Evolutionary conservation across 1,140 invertebrate genomes (phyloP), one percentile per base, ranked within the genome.

Genomic region (Aphelenchoides avenae): DNA sequence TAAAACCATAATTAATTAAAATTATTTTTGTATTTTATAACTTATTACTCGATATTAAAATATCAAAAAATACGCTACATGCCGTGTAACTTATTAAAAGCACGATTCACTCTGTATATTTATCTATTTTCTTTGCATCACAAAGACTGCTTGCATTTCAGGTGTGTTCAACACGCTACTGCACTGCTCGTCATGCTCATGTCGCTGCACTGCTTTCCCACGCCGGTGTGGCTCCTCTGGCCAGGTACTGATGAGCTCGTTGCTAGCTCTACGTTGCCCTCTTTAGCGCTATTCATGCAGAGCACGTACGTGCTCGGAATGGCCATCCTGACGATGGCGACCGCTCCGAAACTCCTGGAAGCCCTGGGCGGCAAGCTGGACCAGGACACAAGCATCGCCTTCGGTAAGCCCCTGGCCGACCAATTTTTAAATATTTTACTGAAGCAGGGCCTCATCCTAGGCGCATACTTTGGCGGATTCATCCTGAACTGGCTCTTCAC

Each of bases 301-400:
- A 73, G 69, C 41, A 69, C 71, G 2, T 73, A 73, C 42, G 62
- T 69, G 3, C 57, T 71, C 4, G 70, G 69, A n/a, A 52, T 71
- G 49, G 59, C 61, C n/a, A 69, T 73, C 31, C 47, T 73, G 6
- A 67, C 70, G 9, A 73, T 75, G 68, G 70, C 70, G 1, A 75
- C 61, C 39, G 58, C 65, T 34, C 70, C 70, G 1, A 73, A 73
- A 43, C 44, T 73, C n/a, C 52, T 73, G 2, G 64, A 68, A 44
- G 51, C 64, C 39, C 34, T 68, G 41, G 37, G 36, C 47, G 41
- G 61, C 24, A 22, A 57, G 1, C 56, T 71, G 9, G 64, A 70
- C 33, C 52, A 58, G 13, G 53, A 55, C n/a, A n/a, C n/a, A n/a
- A n/a, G n/a, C n/a, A n/a, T n/a, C n/a, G n/a, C n/a, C n/a, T n/a